Evolutionary conservation across 1,140 invertebrate genomes (phyloP), one percentile per base, ranked within the genome.

Genomic region (Drosophila bocki): DNA sequence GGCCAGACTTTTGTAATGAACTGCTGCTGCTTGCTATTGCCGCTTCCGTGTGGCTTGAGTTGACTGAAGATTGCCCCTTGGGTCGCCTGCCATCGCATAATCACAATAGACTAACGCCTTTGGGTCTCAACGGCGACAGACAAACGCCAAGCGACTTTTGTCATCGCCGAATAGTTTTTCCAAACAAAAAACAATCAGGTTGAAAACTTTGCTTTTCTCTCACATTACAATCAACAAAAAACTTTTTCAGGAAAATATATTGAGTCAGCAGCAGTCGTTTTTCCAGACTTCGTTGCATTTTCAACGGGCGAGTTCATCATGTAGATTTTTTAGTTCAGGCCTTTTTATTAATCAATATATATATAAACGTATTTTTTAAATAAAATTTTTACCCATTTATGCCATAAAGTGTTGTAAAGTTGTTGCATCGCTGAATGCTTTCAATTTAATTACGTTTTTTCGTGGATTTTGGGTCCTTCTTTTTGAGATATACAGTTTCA

Each of bases 371-470:
- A 7, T 47, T 59, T 60, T 68, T 60, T 56, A 8, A 32, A 35
- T 42, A 29, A 35, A 17, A 39, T 32, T 68, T 50, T 44, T 17
- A 39, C 7, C 54, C 53, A 50, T 42, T 68, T 57, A 60, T 68
- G 56, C 12, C 51, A 58, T n/a, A 57, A 67, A 48, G 45, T 74
- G 32, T 67, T 78, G 44, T 53, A 51, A 57, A 75, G 17, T 65
- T 56, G 71, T 65, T 51, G 42, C 42, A 41, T 35, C 62, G 56
- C 53, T 75, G 45, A 80, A 80, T 71, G 80, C 80, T 83, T 87
- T 87, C 77, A 88, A 90, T 90, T 87, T 90, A 88, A 87, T 87
- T 87, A 88, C 45, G 53, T 51, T 80, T 88, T 84, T 88, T 84
- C 48, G 19, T 17, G 11, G 3, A 51, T 17, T 65, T 19, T 61